A percentile compares a stretch with the other conserved stretches of the same genome.
phyloP scores from a whole-genome alignment of 2,797 vertebrate species.

The Garrulus glandarius region DNA sequence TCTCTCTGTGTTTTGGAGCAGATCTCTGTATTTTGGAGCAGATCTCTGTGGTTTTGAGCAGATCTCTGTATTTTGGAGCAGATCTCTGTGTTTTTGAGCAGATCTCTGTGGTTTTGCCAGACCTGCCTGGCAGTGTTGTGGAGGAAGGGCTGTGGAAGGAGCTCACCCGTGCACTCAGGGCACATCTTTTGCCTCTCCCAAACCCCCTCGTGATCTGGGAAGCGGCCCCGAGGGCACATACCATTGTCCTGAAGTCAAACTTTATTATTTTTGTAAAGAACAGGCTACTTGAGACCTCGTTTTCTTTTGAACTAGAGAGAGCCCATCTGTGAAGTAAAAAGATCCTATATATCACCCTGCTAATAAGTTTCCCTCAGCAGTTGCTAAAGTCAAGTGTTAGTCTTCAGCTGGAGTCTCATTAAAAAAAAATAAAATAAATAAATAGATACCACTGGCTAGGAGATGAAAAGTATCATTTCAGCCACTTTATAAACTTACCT shows the following conservation, averaged over 20 bases:
- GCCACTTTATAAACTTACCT: neutral
- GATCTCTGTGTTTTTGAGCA: too few relatives aligned
- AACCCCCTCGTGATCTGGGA: neutral
- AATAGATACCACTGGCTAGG: slow-evolving; percentile 8
- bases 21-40: neutral
- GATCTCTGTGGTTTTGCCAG: neutral
- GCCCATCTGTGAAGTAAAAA: neutral
- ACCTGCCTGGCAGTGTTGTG: neutral
- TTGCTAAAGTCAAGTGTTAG: slow-evolving; percentile 35
- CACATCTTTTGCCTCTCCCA: slow-evolving; percentile 23
- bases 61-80: too few relatives aligned
- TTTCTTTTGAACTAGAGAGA: slow-evolving; percentile 9
- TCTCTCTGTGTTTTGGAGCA: too few relatives aligned
- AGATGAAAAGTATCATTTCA: slow-evolving; percentile 34
- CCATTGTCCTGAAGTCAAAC: slow-evolving; percentile 56
- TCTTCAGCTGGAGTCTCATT: slow-evolving; percentile 48
- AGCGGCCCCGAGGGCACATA: neutral
- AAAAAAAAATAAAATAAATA: slow-evolving; percentile 17
- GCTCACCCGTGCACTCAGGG: neutral
- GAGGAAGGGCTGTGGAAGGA: neutral
- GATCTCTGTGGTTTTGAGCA: neutral
- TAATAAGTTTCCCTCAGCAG: slow-evolving; percentile 47
- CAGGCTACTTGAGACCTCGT: neutral
- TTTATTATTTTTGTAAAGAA: slow-evolving; percentile 1
- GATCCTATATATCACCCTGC: slow-evolving; percentile 5